Base-by-base conservation (phyloP, 1,140 invertebrate genomes). In the Bacillus rossius region DNA sequence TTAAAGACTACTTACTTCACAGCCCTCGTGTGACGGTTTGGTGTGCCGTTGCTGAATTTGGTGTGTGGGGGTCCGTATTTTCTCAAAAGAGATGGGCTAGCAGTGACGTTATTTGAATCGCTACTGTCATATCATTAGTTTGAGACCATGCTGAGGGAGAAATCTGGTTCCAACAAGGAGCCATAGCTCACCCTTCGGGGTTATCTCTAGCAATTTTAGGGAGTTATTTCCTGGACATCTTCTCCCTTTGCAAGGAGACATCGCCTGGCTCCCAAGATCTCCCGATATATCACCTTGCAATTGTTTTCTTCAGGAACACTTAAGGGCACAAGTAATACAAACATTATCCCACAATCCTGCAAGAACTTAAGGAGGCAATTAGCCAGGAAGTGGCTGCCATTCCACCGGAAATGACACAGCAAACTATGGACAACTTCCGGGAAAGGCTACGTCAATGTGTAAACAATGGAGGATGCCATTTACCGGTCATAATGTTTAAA, bases 101-200 rank as follows among this genome's bases (percentile, higher is more conserved):
- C 51, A 29, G 60, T 64, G 10, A 64, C 55, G 59, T 64, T 10
- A 66, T 63, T 62, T 53, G 7, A 43, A 63, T 41, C 55, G 56
- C 26, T 67, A 65, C 55, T 49, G 55, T 17, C 45, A 56, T 23
- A 65, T 64, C 60, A 26, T 64, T 14, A 55, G 38, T 55, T 42
- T 55, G 50, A 29, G 50, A 55, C 14, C 5, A 42, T 55, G 38
- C 26, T 14, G 13, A 23, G 26, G 50, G 26, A 41, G 34, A 55
- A n/a, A 8, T 56, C 40, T 56, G 54, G 54, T 56, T 56, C 40
- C 54, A 56, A 42, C 54, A 56, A 42, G 54, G 40, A 16, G 34
- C 40, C 23, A 56, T 23, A 45, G 25, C 52, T 37, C 10, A 52
- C 5, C 26, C 50, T 52, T 26, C 10, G 20, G 23, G 17, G 13